Percentiles rank a stretch among this genome's conserved stretches.
These are phyloP conservation scores for Aurelia aurita complex sp. Pacific DNA, from an alignment of 30 jellyfish, hydroid and myxozoan genomes.

Conservation along the genomic window DNA sequence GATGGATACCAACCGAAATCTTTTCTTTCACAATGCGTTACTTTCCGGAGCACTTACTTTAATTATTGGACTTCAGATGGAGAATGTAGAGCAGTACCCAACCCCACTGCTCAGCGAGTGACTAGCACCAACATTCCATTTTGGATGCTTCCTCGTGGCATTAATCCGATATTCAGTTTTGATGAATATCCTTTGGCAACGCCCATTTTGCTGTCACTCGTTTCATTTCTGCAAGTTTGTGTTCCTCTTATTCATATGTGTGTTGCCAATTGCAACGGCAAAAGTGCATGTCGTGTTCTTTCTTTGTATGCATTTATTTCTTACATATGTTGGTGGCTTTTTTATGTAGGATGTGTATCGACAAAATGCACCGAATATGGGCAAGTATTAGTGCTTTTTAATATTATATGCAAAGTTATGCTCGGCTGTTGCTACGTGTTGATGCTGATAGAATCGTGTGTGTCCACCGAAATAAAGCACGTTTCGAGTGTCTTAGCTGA, in stretches of 20 bases:
- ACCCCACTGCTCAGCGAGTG: not conserved
- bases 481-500: conserved; percentile 8
- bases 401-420: conserved; percentile 39
- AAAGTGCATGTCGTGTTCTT: conserved; percentile 35
- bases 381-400: not conserved
- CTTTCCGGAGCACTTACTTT: not conserved
- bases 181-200: conserved; percentile 18
- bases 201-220: conserved; percentile 23
- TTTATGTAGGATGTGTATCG: conserved; percentile 17
- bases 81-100: not conserved
- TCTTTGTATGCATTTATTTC: conserved; percentile 49
- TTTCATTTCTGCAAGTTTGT: conserved; percentile 14
- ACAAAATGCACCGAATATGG: conserved; percentile 36
- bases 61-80: not conserved
- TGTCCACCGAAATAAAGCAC: conserved; percentile 41
- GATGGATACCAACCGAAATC: conserved; percentile 30
- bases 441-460: conserved; percentile 63
- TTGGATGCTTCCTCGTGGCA: not conserved
- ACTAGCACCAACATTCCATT: not conserved
- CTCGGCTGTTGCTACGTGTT: conserved; percentile 18
- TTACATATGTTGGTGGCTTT: conserved; percentile 37
- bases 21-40: conserved; percentile 37
- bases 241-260: conserved; percentile 35
- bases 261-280: not conserved
- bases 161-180: conserved; percentile 6